These are phyloP conservation scores for Rostratula benghalensis DNA, from an alignment of 2,113 vertebrate genomes.

Conservation along the genomic window DNA sequence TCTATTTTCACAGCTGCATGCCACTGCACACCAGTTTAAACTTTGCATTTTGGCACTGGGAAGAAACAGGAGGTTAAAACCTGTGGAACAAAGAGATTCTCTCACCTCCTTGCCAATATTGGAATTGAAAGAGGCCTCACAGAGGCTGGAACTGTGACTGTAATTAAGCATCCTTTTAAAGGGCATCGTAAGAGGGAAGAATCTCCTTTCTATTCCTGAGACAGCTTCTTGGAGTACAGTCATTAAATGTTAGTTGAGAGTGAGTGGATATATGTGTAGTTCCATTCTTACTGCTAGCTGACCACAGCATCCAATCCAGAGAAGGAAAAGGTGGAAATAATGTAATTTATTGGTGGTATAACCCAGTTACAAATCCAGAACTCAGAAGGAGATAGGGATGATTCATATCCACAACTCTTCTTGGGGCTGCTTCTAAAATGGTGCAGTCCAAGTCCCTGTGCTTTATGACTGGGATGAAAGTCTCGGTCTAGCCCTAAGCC, in stretches of 20 bases:
- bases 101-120: background rate
- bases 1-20: constrained; percentile 65
- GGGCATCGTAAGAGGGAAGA: background rate
- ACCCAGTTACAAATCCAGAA: background rate
- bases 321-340: background rate
- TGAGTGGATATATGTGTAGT: background rate
- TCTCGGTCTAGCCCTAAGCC: background rate
- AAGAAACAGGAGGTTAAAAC: constrained; percentile 36
- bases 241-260: background rate
- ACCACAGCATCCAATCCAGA: background rate
- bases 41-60: constrained; percentile 16
- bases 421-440: background rate
- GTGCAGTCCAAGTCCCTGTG: background rate
- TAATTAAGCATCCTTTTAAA: constrained; percentile 35
- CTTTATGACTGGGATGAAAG: background rate
- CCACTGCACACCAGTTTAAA: constrained; percentile 35
- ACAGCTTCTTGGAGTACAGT: background rate
- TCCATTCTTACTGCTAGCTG: background rate
- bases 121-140: constrained; percentile 13
- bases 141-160: background rate
- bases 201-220: background rate
- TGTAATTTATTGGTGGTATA: background rate
- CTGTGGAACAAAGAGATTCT: constrained; percentile 11
- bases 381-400: background rate
- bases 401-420: background rate